phyloP scores from a whole-genome alignment of 2,888 invertebrate species.

The Tholera decimalis region DNA sequence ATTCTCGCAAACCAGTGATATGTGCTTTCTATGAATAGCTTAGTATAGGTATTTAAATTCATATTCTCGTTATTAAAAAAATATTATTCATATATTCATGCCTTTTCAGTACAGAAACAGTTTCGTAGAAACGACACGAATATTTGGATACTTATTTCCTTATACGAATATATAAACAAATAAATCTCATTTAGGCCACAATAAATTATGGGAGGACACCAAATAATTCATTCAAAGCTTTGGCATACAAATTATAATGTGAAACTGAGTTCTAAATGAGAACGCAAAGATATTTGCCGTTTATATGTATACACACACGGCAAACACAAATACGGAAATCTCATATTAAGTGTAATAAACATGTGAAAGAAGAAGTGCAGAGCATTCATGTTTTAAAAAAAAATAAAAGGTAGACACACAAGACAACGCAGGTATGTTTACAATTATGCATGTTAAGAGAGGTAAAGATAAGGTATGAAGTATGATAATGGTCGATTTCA shows the following conservation, averaged over 20 bases:
- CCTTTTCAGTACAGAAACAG: slow-evolving; percentile 26
- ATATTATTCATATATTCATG: slow-evolving; percentile 17
- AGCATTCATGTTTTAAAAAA: too few relatives aligned
- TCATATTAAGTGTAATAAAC: background rate
- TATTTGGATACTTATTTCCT: slow-evolving; percentile 57
- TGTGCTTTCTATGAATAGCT: too few relatives aligned
- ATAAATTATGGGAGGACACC: slow-evolving; percentile 59
- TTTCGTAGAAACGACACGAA: slow-evolving; percentile 35
- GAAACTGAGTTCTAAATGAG: slow-evolving; percentile 21
- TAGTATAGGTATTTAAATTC: too few relatives aligned
- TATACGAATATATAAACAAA: slow-evolving; percentile 51
- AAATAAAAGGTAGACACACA: too few relatives aligned
- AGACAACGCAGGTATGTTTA: too few relatives aligned
- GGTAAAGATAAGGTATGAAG: too few relatives aligned
- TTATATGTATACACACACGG: background rate
- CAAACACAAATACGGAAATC: background rate
- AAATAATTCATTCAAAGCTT: slow-evolving; percentile 57
- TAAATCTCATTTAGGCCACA: slow-evolving; percentile 61
- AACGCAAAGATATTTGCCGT: slow-evolving; percentile 16
- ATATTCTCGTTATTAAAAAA: too few relatives aligned
- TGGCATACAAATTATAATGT: slow-evolving; percentile 41
- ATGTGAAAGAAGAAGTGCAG: too few relatives aligned
- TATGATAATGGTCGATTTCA: background rate
- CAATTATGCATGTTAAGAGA: too few relatives aligned
- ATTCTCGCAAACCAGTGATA: too few relatives aligned